These are phyloP conservation scores for Drosophila dunni DNA, from an alignment of 1,140 invertebrate species.

Conservation along the genomic window DNA sequence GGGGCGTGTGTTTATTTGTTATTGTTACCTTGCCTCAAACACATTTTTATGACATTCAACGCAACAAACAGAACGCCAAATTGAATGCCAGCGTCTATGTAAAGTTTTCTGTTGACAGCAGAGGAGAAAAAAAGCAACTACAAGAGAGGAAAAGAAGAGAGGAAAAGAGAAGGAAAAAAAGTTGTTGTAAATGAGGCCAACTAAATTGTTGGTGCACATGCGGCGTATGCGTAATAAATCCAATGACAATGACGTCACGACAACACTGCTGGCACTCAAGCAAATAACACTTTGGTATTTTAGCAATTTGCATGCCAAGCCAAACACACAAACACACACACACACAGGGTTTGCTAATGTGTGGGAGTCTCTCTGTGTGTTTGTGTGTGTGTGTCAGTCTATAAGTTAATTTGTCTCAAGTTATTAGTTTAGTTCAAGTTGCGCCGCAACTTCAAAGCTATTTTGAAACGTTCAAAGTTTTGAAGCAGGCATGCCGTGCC, in stretches of 20 bases:
- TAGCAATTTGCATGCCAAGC: slow-evolving; percentile 41
- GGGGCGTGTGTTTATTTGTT: slow-evolving; percentile 71
- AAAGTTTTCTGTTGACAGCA: slow-evolving; percentile 29
- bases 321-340: slow-evolving; percentile 1
- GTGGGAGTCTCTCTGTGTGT: not conserved
- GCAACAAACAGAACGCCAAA: slow-evolving; percentile 31
- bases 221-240: slow-evolving; percentile 58
- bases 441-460: slow-evolving; percentile 64
- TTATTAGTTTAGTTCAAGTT: slow-evolving; percentile 51
- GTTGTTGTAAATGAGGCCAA: slow-evolving; percentile 45
- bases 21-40: slow-evolving; percentile 81
- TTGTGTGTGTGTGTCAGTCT: slow-evolving; percentile 16
- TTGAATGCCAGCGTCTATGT: slow-evolving; percentile 33
- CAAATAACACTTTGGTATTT: slow-evolving; percentile 56
- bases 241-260: slow-evolving; percentile 55
- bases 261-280: slow-evolving; percentile 29
- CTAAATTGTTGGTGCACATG: slow-evolving; percentile 50
- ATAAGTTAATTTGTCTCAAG: slow-evolving; percentile 68
- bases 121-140: not conserved
- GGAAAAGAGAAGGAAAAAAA: slow-evolving; percentile 9
- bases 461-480: slow-evolving; percentile 60
- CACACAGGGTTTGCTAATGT: not conserved
- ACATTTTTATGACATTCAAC: slow-evolving; percentile 76
- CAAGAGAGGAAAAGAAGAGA: not conserved
- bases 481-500: slow-evolving; percentile 25